Conservation (phyloP, 2,888 invertebrate species). For the Trichacis sp. region DNA sequence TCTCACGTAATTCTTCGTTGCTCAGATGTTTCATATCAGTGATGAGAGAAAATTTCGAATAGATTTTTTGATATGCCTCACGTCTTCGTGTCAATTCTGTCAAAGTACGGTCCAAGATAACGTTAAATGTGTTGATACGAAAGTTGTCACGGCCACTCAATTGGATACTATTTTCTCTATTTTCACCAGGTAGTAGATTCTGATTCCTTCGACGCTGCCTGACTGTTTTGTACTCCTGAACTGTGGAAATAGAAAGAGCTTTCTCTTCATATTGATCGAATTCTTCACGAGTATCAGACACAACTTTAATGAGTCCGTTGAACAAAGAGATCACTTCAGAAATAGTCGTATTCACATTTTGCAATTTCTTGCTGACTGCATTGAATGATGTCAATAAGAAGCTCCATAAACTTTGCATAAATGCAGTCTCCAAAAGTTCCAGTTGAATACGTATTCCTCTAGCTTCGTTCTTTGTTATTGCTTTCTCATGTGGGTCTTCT, state of each 20-base stretch:
- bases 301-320: not conserved
- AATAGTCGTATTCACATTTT: slow-evolving; percentile 14
- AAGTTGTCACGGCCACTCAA: slow-evolving; percentile 1
- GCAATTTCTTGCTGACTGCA: slow-evolving; percentile 23
- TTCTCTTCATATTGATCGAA: slow-evolving; percentile 8
- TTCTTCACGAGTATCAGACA: slow-evolving; percentile 7
- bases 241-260: not conserved
- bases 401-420: slow-evolving; percentile 21
- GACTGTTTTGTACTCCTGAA: not conserved
- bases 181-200: not conserved
- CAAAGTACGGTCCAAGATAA: not conserved
- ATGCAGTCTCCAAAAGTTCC: slow-evolving; percentile 19
- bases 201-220: no score
- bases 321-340: slow-evolving; percentile 7
- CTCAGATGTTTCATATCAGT: not conserved
- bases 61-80: not conserved
- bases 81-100: not conserved
- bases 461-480: no score
- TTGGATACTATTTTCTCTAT: not conserved
- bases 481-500: no score
- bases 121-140: slow-evolving; percentile 1
- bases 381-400: slow-evolving; percentile 18
- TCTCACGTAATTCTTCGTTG: not conserved
- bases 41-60: slow-evolving; percentile 9
- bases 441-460: no score